A percentile compares a stretch with the other conserved stretches of the same genome.
phyloP scores from a whole-genome alignment of 1,140 invertebrate genomes.

The Lordiphosa collinella region DNA sequence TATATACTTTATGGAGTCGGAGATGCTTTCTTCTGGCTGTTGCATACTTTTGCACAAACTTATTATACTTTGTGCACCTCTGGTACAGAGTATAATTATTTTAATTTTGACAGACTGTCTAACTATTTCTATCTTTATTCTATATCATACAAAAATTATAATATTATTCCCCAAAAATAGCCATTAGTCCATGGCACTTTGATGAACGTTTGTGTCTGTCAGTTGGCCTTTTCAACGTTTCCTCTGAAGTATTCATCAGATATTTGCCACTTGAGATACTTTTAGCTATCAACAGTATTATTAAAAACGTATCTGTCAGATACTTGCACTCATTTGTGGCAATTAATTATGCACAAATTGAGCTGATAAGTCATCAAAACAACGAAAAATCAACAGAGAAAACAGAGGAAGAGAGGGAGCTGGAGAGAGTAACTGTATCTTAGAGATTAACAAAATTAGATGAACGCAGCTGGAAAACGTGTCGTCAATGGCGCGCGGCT shows the following conservation, averaged over 20 bases:
- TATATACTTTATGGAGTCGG: too few relatives aligned
- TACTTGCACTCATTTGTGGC: slow-evolving; percentile 7
- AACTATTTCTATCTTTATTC: too few relatives aligned
- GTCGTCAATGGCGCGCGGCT: slow-evolving; percentile 62
- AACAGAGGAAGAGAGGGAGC: not conserved
- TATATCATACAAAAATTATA: too few relatives aligned
- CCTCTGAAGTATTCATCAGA: slow-evolving; percentile 5
- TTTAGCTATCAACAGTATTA: slow-evolving; percentile 25
- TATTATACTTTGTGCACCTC: too few relatives aligned
- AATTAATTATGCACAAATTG: slow-evolving; percentile 52
- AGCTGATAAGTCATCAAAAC: slow-evolving; percentile 52
- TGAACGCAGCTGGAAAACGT: slow-evolving; percentile 33
- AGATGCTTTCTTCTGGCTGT: too few relatives aligned
- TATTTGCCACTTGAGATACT: slow-evolving; percentile 17
- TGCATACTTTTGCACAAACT: too few relatives aligned
- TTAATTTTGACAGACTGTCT: too few relatives aligned
- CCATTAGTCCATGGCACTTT: too few relatives aligned
- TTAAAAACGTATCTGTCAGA: slow-evolving; percentile 47
- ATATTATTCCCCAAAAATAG: too few relatives aligned
- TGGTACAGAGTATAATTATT: too few relatives aligned
- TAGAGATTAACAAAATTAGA: slow-evolving; percentile 41
- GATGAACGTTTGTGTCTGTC: too few relatives aligned
- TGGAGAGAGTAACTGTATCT: slow-evolving; percentile 15
- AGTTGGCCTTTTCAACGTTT: not conserved
- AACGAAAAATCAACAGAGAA: slow-evolving; percentile 22